Percentiles rank a stretch among this genome's conserved stretches.
Evolutionary conservation across 1,140 invertebrate genomes (phyloP).

Genomic region (Leptinotarsa texana): DNA sequence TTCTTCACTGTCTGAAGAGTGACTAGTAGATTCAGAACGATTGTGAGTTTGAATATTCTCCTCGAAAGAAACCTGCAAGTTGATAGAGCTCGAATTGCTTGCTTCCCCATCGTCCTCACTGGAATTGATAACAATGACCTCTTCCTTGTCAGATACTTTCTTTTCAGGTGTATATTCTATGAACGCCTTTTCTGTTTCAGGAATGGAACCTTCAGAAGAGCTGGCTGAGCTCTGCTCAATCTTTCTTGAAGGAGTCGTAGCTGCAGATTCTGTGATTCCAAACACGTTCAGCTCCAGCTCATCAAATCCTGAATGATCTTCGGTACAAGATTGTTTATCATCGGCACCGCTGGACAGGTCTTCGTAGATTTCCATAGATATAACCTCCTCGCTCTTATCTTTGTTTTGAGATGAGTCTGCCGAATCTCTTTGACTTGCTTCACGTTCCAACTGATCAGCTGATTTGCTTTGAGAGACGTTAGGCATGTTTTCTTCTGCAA

Average conservation of each 20-base stretch:
- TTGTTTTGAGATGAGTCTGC: neutral
- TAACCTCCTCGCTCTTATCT: slow-evolving; percentile 3
- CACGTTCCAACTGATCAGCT: neutral
- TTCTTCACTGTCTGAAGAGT: neutral
- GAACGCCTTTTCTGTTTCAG: slow-evolving; percentile 22
- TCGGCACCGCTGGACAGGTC: slow-evolving; percentile 33
- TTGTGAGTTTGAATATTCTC: neutral
- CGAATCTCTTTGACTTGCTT: neutral
- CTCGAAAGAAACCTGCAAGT: neutral
- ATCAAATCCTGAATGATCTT: slow-evolving; percentile 20
- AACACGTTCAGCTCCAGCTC: slow-evolving; percentile 32
- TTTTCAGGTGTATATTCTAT: neutral
- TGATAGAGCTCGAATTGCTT: neutral
- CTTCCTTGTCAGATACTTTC: neutral
- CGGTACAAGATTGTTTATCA: slow-evolving; percentile 16
- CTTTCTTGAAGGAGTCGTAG: neutral
- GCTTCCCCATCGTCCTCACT: slow-evolving; percentile 32
- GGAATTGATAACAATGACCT: slow-evolving; percentile 32
- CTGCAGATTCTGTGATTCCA: neutral
- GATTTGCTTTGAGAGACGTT: neutral
- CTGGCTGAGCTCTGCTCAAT: neutral
- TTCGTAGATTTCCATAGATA: slow-evolving; percentile 36
- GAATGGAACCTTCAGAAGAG: neutral
- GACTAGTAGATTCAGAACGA: too few relatives aligned
- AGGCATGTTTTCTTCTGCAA: neutral